Conservation (phyloP, 64 coral and sea anemone genomes). For the Porites australiensis region DNA sequence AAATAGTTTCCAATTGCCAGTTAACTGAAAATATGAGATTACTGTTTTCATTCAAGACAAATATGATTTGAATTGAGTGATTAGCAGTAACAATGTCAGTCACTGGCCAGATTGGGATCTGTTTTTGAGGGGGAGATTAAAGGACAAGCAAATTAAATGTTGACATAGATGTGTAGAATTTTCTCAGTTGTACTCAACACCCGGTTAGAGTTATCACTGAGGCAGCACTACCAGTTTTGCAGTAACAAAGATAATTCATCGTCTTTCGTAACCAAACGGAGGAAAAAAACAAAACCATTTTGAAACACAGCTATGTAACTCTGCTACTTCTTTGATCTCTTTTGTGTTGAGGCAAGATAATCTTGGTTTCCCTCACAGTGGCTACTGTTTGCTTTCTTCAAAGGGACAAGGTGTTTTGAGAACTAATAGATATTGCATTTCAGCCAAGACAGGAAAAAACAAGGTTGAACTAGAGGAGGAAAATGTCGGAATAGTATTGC, state of each 20-base stretch:
- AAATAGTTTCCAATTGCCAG: not conserved
- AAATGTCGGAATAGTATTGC: slow-evolving; percentile 54
- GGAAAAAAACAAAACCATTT: not conserved
- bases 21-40: not conserved
- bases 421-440: slow-evolving; percentile 60
- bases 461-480: slow-evolving; percentile 13
- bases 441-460: slow-evolving; percentile 53
- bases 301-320: not conserved
- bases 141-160: slow-evolving; percentile 4
- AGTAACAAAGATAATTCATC: too few relatives aligned
- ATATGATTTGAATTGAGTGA: not conserved
- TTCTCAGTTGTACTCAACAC: not conserved
- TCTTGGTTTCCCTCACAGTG: not conserved
- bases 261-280: too few relatives aligned
- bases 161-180: not conserved
- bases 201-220: not conserved
- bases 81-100: not conserved
- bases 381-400: slow-evolving; percentile 7
- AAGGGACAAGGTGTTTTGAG: slow-evolving; percentile 38
- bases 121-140: slow-evolving; percentile 1
- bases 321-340: slow-evolving; percentile 15
- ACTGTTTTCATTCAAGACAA: slow-evolving; percentile 5
- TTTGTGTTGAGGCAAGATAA: slow-evolving; percentile 33
- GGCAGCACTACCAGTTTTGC: not conserved
- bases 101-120: slow-evolving; percentile 11